Base-by-base conservation (phyloP, 2,888 invertebrate species). In the Drosophila formosana region DNA sequence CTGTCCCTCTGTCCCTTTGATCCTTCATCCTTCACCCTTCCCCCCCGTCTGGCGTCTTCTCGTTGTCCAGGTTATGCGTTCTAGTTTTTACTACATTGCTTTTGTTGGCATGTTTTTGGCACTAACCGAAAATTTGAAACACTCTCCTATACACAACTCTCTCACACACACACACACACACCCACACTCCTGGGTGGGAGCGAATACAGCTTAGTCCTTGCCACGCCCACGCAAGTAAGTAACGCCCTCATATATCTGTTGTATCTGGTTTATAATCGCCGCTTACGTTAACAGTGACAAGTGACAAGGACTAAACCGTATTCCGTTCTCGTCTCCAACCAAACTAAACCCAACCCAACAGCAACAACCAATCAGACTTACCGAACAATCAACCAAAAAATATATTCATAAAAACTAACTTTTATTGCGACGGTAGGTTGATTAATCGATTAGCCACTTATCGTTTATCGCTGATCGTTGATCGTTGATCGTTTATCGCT, bases 141-240 rank as follows among this genome's bases (percentile, higher is more conserved):
- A 56, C 51, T 47, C 13, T 18, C 30, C 7, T 7, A 52, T 53
- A 50, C 18, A 47, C 25, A 23, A 23, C 25, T 47, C 43, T 39
- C 7, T 8, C 46, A 61, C 49, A 49, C 45, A 60, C 52, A 58
- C 51, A 37, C 23, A n/a, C 25, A 58, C 34, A 30, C 6, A 45
- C 39, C 52, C 8, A 60, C 72, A 83, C 52, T 55, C 64, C 52
- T 46, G 69, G 64, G 26, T 75, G 82, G 80, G 78, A 91, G 89
- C 89, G 90, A 91, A 91, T 91, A 91, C 91, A 90, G 91, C 90
- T 91, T 91, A 91, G 91, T 92, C 92, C 89, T 91, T 91, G 92
- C 88, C 91, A 85, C 80, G 90, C 78, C 77, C 80, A 18, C 18
- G 78, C 79, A 89, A 85, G 91, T 90, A 91, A 89, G 90, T 90